These are phyloP conservation scores for Lydus trimaculatus DNA, from an alignment of 2,888 invertebrate genomes.

Conservation along the genomic window DNA sequence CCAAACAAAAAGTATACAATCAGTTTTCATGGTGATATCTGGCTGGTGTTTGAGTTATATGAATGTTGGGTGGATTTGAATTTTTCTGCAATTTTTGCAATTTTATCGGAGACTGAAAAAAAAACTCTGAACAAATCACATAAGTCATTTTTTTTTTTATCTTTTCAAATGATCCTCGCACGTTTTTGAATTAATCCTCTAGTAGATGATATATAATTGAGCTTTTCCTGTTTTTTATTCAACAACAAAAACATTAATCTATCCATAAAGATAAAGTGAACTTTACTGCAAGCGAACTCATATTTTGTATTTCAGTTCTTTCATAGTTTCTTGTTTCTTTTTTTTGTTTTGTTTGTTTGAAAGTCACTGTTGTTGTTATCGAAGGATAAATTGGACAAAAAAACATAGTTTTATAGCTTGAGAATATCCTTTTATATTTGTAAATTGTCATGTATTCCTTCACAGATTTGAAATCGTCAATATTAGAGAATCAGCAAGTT, in stretches of 20 bases:
- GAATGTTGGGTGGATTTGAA: neutral
- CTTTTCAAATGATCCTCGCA: neutral
- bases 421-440: neutral
- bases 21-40: neutral
- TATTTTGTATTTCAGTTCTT: neutral
- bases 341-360: neutral
- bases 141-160: neutral
- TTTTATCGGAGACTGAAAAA: neutral
- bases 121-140: neutral
- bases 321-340: neutral
- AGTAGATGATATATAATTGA: neutral
- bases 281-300: neutral
- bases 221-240: neutral
- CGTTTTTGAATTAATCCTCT: neutral
- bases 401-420: neutral
- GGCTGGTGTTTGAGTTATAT: neutral
- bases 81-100: neutral
- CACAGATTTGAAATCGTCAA: neutral
- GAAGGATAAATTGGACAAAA: neutral
- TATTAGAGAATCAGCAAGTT: conserved; percentile 4
- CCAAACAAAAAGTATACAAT: neutral
- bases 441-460: conserved; percentile 10
- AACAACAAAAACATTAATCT: neutral
- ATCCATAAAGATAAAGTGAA: neutral
- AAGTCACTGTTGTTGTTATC: neutral